phyloP scores from a whole-genome alignment of 2,888 invertebrate genomes.

The Epinotia demarniana region DNA sequence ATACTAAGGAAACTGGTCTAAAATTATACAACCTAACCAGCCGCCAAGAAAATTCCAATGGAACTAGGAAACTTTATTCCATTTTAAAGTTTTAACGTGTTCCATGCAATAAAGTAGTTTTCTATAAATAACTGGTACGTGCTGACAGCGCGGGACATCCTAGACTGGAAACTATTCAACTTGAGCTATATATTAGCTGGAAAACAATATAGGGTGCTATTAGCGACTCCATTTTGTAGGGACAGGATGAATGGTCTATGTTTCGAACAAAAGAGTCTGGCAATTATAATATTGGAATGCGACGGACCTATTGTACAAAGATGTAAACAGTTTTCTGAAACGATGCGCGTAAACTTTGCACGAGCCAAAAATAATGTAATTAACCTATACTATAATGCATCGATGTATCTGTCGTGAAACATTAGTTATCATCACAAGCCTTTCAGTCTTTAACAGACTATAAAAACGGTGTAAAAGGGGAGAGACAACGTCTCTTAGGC shows the following conservation, averaged over 20 bases:
- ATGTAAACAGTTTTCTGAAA: too few species aligned
- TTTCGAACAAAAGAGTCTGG: not conserved
- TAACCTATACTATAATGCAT: too few species aligned
- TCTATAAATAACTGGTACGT: constrained; percentile 40
- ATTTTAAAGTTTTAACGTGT: constrained; percentile 41
- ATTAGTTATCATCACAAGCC: too few species aligned
- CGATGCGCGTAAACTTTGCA: too few species aligned
- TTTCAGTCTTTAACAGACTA: too few species aligned
- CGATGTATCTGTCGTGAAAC: too few species aligned
- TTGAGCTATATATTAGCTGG: constrained; percentile 34
- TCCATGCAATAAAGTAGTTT: constrained; percentile 32
- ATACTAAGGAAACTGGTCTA: not conserved
- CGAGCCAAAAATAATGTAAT: too few species aligned
- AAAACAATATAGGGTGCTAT: constrained; percentile 15
- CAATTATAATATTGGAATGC: not conserved
- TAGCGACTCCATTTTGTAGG: not conserved
- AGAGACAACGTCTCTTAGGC: too few species aligned
- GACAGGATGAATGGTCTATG: not conserved
- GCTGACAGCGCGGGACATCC: constrained; percentile 39
- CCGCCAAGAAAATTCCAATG: constrained; percentile 5
- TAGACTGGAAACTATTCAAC: constrained; percentile 41
- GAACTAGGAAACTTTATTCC: constrained; percentile 29
- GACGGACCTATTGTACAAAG: too few species aligned
- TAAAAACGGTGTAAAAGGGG: too few species aligned
- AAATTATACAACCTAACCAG: not conserved